These are phyloP conservation scores for Clanis bilineata DNA, from an alignment of 2,888 invertebrate genomes.

Conservation along the genomic window DNA sequence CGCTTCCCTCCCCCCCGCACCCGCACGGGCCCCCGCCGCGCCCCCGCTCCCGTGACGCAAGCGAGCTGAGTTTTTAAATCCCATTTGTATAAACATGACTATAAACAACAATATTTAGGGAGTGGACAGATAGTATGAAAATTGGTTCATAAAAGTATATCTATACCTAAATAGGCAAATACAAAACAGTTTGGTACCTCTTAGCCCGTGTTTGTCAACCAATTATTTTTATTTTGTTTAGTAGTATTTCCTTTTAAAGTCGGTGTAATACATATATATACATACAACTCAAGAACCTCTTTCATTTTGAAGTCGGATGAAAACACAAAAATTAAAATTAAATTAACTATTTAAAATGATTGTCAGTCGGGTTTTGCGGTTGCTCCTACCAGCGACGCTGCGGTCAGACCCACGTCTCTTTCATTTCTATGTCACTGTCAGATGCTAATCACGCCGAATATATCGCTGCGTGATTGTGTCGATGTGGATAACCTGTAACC, in stretches of 20 bases:
- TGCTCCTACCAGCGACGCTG: not conserved
- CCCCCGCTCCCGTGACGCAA: slow-evolving; percentile 48
- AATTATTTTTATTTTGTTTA: too few relatives aligned
- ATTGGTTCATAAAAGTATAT: too few relatives aligned
- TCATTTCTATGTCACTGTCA: not conserved
- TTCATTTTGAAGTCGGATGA: too few relatives aligned
- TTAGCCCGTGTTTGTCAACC: too few relatives aligned
- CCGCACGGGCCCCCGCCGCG: not conserved
- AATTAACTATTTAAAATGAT: not conserved
- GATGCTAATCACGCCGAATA: not conserved
- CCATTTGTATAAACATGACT: slow-evolving; percentile 20
- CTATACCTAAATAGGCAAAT: too few relatives aligned
- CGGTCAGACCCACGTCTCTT: not conserved
- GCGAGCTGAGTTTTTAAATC: slow-evolving; percentile 40
- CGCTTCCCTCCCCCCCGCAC: slow-evolving; percentile 24
- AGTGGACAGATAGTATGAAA: too few relatives aligned
- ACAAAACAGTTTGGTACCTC: too few relatives aligned
- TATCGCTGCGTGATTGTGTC: not conserved
- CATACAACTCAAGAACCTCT: too few relatives aligned
- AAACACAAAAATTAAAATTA: not conserved
- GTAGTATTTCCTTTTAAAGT: too few relatives aligned
- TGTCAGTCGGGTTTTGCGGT: not conserved
- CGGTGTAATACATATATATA: too few relatives aligned
- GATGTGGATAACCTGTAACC: too few relatives aligned
- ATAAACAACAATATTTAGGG: not conserved